Percentiles rank a stretch among this genome's conserved stretches.
Conservation (phyloP, 2,888 invertebrate genomes). For the Oligia fasciuncula region DNA sequence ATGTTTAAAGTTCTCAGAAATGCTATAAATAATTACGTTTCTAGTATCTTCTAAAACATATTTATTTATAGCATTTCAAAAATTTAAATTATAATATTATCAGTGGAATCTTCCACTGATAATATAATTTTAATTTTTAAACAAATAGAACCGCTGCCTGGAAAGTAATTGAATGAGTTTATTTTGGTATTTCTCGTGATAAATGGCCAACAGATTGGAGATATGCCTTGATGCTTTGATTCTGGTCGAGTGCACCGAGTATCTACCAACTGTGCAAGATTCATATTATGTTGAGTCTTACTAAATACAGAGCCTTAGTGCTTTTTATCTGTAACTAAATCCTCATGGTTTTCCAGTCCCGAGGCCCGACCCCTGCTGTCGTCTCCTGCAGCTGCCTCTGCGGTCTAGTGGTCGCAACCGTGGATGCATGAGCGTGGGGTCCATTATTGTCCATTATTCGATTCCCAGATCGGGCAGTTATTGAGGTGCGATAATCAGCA, state of each 20-base stretch:
- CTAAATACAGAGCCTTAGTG: neutral
- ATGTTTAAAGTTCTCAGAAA: conserved; percentile 23
- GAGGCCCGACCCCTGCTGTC: too few relatives aligned
- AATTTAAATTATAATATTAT: too few relatives aligned
- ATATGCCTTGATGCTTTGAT: neutral
- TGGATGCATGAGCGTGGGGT: neutral
- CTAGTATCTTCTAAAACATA: conserved; percentile 2
- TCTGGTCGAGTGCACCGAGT: neutral
- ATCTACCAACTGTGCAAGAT: too few relatives aligned
- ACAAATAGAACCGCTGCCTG: conserved; percentile 35
- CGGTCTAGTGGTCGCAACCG: too few relatives aligned
- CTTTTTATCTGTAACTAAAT: neutral
- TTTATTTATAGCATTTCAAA: too few relatives aligned
- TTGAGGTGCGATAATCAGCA: neutral
- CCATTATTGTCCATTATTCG: neutral
- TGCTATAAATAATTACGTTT: conserved; percentile 31
- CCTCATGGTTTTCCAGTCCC: neutral
- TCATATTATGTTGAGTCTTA: too few relatives aligned
- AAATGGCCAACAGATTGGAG: conserved; percentile 12
- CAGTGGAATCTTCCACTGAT: conserved; percentile 8
- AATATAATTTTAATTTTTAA: conserved; percentile 42
- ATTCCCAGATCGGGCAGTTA: neutral
- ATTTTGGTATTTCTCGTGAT: conserved; percentile 2
- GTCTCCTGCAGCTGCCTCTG: neutral
- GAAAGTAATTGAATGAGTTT: conserved; percentile 5